phyloP scores from a whole-genome alignment of 2,888 invertebrate species.

The Geophilus truncorum region DNA sequence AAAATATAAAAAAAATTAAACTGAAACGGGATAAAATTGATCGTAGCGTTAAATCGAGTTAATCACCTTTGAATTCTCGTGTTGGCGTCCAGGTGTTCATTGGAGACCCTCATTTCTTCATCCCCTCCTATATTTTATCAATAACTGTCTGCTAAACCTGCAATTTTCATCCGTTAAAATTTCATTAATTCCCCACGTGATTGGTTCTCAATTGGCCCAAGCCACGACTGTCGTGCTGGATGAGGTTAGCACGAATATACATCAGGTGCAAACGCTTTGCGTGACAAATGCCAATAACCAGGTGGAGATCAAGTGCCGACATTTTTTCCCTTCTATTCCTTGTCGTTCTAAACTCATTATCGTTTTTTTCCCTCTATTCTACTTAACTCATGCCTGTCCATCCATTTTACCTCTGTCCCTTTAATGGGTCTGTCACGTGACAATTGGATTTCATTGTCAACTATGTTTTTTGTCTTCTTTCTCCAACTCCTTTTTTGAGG shows the following conservation, averaged over 20 bases:
- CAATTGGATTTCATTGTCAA: background rate
- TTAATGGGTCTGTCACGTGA: slow-evolving; percentile 7
- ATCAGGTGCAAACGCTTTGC: slow-evolving; percentile 22
- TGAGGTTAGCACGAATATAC: slow-evolving; percentile 12
- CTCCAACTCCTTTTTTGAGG: background rate
- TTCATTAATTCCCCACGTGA: slow-evolving; percentile 25
- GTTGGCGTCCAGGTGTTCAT: background rate
- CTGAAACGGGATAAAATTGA: background rate
- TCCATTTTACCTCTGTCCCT: background rate
- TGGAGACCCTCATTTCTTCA: background rate
- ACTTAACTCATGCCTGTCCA: background rate
- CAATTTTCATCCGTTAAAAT: slow-evolving; percentile 15
- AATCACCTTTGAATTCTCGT: background rate
- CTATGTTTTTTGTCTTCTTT: background rate
- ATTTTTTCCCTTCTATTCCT: background rate
- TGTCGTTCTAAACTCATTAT: background rate
- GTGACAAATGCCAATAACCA: slow-evolving; percentile 2
- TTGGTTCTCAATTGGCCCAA: slow-evolving; percentile 9
- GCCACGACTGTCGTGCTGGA: slow-evolving; percentile 17
- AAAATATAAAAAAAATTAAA: background rate
- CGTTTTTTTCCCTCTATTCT: background rate
- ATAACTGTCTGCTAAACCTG: slow-evolving; percentile 12
- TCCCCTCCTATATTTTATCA: slow-evolving; percentile 20
- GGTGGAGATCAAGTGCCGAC: slow-evolving; percentile 17
- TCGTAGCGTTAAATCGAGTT: background rate